Conservation (phyloP, 2,888 invertebrate genomes). For the Tiliacea citrago region DNA sequence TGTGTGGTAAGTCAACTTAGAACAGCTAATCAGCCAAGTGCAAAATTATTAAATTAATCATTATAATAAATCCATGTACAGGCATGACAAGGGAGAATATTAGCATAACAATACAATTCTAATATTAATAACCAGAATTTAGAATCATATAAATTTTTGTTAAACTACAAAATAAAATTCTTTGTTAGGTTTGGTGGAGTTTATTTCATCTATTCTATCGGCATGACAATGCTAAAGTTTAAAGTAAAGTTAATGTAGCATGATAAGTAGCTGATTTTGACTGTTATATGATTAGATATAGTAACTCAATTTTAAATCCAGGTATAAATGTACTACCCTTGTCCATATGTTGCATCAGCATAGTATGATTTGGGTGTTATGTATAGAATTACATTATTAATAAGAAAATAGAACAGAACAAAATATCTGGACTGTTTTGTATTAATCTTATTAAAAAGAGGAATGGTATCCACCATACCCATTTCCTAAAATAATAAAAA, state of each 20-base stretch:
- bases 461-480: not conserved
- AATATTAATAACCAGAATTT: not conserved
- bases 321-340: not conserved
- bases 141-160: not conserved
- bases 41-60: not conserved
- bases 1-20: not conserved
- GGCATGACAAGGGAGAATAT: not conserved
- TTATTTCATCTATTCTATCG: too few relatives aligned
- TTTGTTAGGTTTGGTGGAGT: too few relatives aligned
- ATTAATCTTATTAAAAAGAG: not conserved
- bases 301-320: slow-evolving; percentile 19
- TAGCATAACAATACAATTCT: not conserved
- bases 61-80: not conserved
- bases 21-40: not conserved
- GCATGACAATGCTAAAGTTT: not conserved
- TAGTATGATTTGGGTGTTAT: not conserved
- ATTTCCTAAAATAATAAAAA: not conserved
- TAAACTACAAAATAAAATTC: too few relatives aligned
- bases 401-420: not conserved
- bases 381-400: not conserved
- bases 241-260: slow-evolving; percentile 9
- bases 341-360: not conserved
- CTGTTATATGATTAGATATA: slow-evolving; percentile 41
- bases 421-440: not conserved
- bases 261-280: slow-evolving; percentile 24